Evolutionary conservation across 2,888 invertebrate genomes (phyloP).

Genomic region (Coenonympha arcania): DNA sequence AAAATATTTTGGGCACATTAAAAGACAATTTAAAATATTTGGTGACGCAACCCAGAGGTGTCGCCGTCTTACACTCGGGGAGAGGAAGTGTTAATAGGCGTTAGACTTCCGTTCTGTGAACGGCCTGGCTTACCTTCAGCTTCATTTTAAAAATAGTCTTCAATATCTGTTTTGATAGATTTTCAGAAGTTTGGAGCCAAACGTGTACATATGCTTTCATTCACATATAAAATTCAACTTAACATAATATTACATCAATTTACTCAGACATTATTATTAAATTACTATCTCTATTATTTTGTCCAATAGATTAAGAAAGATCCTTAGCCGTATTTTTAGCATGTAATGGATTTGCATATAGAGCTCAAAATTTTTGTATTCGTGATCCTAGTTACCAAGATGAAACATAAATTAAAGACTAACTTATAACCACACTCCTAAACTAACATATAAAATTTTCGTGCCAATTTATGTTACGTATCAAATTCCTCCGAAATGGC

Average conservation of each 20-base stretch:
- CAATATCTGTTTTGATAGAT: conserved; percentile 10
- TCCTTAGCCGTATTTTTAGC: too few relatives aligned
- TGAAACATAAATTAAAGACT: too few relatives aligned
- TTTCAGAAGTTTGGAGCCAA: background rate
- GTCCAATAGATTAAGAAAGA: too few relatives aligned
- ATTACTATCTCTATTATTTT: too few relatives aligned
- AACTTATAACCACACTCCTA: too few relatives aligned
- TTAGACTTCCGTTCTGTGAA: conserved; percentile 46
- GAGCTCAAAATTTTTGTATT: background rate
- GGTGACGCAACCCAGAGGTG: conserved; percentile 37
- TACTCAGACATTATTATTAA: too few relatives aligned
- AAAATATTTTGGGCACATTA: conserved; percentile 29
- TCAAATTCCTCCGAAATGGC: too few relatives aligned
- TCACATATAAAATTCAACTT: too few relatives aligned
- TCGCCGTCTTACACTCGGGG: conserved; percentile 35
- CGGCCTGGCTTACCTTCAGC: conserved; percentile 19
- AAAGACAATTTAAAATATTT: conserved; percentile 36
- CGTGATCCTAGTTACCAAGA: background rate
- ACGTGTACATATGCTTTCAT: too few relatives aligned
- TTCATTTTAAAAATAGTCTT: conserved; percentile 20
- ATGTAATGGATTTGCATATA: background rate
- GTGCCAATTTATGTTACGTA: too few relatives aligned
- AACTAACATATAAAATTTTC: too few relatives aligned
- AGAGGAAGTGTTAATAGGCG: conserved; percentile 48
- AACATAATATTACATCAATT: too few relatives aligned